Evolutionary conservation across 1,140 invertebrate species (phyloP).

Genomic region (Lordiphosa stackelbergi): DNA sequence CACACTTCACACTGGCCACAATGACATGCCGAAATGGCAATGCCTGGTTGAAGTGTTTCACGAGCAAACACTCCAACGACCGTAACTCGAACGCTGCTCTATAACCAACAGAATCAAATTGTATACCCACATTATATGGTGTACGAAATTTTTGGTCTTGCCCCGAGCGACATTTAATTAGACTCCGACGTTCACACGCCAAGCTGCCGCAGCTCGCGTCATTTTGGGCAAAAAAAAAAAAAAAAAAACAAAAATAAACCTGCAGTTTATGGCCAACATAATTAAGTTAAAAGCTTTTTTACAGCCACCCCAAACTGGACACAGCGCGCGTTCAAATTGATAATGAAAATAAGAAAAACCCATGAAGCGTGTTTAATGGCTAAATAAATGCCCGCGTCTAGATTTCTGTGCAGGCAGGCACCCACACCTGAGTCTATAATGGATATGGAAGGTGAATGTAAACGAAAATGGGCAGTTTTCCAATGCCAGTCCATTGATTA

Average conservation of each 20-base stretch:
- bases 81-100: conserved; percentile 1
- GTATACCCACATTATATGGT: conserved; percentile 6
- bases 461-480: conserved; percentile 39
- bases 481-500: conserved; percentile 47
- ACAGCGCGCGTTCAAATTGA: conserved; percentile 62
- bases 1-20: conserved; percentile 62
- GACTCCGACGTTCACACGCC: conserved; percentile 59
- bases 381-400: conserved; percentile 64
- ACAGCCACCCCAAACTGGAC: conserved; percentile 39
- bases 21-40: conserved; percentile 66
- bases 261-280: conserved; percentile 74
- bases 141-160: conserved; percentile 40
- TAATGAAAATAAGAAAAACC: conserved; percentile 70
- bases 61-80: conserved; percentile 61
- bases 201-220: conserved; percentile 27
- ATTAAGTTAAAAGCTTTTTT: conserved; percentile 76
- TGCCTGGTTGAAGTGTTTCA: conserved; percentile 68
- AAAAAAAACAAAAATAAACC: conserved; percentile 58
- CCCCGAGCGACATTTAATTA: conserved; percentile 69
- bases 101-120: conserved; percentile 20
- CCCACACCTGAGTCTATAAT: conserved; percentile 45
- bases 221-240: conserved; percentile 21
- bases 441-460: conserved; percentile 27
- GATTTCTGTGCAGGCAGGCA: conserved; percentile 24
- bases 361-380: conserved; percentile 73